phyloP scores from a whole-genome alignment of 2,888 invertebrate genomes.

The Autographa pulchrina region DNA sequence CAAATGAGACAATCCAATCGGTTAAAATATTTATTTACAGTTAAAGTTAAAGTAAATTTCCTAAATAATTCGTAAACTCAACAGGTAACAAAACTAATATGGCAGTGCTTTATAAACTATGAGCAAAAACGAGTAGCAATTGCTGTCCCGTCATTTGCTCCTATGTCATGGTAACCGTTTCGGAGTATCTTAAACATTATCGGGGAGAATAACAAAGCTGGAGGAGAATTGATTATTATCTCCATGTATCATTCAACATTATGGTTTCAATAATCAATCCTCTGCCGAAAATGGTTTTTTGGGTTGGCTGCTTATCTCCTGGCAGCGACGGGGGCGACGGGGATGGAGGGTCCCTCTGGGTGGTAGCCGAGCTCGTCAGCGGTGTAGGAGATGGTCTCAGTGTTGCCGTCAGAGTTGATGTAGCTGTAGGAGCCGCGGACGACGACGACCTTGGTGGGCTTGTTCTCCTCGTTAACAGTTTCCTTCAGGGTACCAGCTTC shows the following conservation, averaged over 20 bases:
- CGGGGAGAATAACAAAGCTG: slow-evolving; percentile 6
- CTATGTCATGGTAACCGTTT: slow-evolving; percentile 10
- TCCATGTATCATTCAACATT: no score
- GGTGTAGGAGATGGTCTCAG: slow-evolving; percentile 84
- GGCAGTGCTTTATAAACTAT: no score
- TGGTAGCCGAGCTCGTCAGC: slow-evolving; percentile 91
- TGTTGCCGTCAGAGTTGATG: slow-evolving; percentile 87
- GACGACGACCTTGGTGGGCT: slow-evolving; percentile 88
- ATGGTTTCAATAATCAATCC: no score
- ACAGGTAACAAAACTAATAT: no score
- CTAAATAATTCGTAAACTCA: no score
- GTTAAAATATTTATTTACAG: no score
- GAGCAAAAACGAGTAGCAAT: no score
- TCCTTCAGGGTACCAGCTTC: slow-evolving; percentile 77
- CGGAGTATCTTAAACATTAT: slow-evolving; percentile 42
- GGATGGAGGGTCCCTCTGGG: slow-evolving; percentile 90
- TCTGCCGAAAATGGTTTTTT: no score
- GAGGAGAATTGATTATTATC: no score
- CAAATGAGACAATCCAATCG: no score
- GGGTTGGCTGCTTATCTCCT: slow-evolving; percentile 60
- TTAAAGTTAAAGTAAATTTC: no score
- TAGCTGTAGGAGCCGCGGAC: slow-evolving; percentile 91
- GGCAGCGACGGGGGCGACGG: slow-evolving; percentile 73
- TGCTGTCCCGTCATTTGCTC: no score
- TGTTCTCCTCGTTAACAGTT: slow-evolving; percentile 88